Evolutionary conservation across 2,113 vertebrate genomes (phyloP).

Genomic region (Nipponia nippon): DNA sequence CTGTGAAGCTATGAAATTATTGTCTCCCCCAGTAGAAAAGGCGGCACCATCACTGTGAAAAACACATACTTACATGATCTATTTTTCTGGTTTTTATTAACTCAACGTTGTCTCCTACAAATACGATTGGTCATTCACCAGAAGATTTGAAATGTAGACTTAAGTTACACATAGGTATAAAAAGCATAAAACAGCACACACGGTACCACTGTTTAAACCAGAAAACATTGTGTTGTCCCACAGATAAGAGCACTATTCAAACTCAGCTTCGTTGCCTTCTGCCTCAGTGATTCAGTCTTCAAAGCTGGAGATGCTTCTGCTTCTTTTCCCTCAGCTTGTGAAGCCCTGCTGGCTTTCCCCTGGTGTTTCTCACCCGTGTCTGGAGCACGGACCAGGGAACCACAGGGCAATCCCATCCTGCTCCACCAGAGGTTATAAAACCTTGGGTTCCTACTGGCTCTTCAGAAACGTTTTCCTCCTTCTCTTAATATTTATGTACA

Average conservation of each 20-base stretch:
- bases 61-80: constrained; percentile 49
- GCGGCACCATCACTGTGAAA: constrained; percentile 35
- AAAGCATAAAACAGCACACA: constrained; percentile 69
- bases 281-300: constrained; percentile 19
- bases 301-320: constrained; percentile 32
- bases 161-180: constrained; percentile 74
- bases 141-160: constrained; percentile 70
- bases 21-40: not conserved
- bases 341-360: not conserved
- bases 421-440: constrained; percentile 19
- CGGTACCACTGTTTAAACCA: constrained; percentile 58
- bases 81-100: constrained; percentile 71
- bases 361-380: not conserved
- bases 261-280: constrained; percentile 25
- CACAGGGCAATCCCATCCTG: not conserved
- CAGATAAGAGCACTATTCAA: constrained; percentile 32
- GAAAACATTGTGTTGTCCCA: constrained; percentile 52
- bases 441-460: constrained; percentile 10
- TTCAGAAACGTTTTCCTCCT: constrained; percentile 55
- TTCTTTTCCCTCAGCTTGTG: not conserved
- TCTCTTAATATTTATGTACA: constrained; percentile 53
- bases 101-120: constrained; percentile 69
- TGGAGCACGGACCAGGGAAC: not conserved
- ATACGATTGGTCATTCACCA: constrained; percentile 70
- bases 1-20: constrained; percentile 24